Conservation (phyloP, 2,888 invertebrate species). For the Homarus gammarus region DNA sequence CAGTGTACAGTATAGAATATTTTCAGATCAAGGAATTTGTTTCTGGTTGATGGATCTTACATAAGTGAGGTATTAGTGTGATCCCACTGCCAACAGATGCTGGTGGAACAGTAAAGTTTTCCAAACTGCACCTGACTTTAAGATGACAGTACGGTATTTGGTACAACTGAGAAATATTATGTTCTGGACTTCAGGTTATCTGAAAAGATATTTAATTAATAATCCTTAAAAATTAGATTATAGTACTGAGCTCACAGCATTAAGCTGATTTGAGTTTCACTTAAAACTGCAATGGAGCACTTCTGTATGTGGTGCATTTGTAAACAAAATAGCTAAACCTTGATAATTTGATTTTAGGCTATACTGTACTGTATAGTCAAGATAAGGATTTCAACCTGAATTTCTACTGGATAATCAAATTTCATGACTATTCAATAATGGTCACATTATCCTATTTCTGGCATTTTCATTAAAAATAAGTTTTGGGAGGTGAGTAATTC, state of each 20-base stretch:
- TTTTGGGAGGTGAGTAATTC: neutral
- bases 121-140: neutral
- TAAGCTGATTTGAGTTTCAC: conserved; percentile 21
- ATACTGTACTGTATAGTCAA: conserved; percentile 7
- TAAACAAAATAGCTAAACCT: conserved; percentile 27
- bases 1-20: too few species aligned
- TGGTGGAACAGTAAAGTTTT: neutral
- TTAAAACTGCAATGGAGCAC: conserved; percentile 26
- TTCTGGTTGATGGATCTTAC: too few species aligned
- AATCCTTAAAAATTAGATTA: conserved; percentile 5
- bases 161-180: conserved; percentile 9
- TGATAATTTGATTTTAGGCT: neutral
- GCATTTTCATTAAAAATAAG: neutral
- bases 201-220: neutral
- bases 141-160: neutral
- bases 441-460: conserved; percentile 7
- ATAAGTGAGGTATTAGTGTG: too few species aligned
- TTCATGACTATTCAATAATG: neutral
- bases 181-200: conserved; percentile 23
- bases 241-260: conserved; percentile 44
- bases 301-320: conserved; percentile 7
- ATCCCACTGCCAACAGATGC: neutral
- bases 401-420: neutral
- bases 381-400: neutral
- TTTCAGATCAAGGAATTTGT: too few species aligned